Evolutionary conservation across 2,888 invertebrate species (phyloP), one percentile per base, ranked within the genome.

Genomic region (Achlya flavicornis): DNA sequence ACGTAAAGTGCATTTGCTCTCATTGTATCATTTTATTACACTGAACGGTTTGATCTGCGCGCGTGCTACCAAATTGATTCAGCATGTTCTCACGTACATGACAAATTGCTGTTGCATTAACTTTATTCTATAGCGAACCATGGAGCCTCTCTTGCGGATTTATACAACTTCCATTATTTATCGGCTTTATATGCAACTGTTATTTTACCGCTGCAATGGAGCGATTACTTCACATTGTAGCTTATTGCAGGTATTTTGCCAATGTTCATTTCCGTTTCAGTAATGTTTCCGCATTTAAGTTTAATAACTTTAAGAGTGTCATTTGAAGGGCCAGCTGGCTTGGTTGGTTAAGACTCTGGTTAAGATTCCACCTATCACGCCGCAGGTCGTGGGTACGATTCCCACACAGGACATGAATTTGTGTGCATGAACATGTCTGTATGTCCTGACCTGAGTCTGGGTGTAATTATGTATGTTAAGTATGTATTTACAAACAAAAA

Each of bases 31-130:
- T 85, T 85, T 85, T 83, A 84, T 83, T 83, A 81, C 72, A 64
- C 62, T 64, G 71, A 76, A 75, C 76, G 76, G 80, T 79, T 75
- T 77, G 83, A 85, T 73, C 77, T 80, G 77, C 87, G 82, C 69
- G 73, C 86, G 88, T 89, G 87, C 86, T 83, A 73, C 81, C 68
- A 84, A 88, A 89, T 88, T 87, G 88, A 88, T 88, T 86, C 80
- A 72, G 80, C 84, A 79, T 82, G 80, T 80, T 80, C 77, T 81
- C 87, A 87, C 88, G 88, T 88, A 83, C 77, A 78, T 80, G 77
- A 87, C 86, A 86, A 86, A 89, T 88, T 84, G 86, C 71, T 75
- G 68, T 80, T 81, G 82, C 84, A 83, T 75, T 59, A 67, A 76
- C 79, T 79, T 76, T 78, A 78, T 78, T 78, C 73, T 73, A 71